phyloP scores from a whole-genome alignment of 2,888 invertebrate species.

The Agapetus fuscipes region DNA sequence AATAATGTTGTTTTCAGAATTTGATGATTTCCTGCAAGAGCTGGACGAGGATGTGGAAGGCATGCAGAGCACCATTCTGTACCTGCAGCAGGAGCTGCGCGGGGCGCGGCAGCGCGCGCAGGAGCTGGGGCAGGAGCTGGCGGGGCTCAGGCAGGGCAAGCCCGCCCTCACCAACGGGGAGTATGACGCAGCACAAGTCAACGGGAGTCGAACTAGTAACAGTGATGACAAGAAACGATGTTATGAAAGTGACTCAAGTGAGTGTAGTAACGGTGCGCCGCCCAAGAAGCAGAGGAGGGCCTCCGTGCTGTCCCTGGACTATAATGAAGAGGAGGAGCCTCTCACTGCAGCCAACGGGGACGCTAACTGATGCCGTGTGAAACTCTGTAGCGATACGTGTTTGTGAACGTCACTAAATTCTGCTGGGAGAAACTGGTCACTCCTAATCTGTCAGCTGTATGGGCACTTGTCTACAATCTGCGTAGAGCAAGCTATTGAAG shows the following conservation, averaged over 20 bases:
- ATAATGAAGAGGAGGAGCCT: slow-evolving; percentile 66
- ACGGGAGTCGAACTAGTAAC: slow-evolving; percentile 19
- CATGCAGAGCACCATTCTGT: slow-evolving; percentile 95
- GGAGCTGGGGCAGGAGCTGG: slow-evolving; percentile 51
- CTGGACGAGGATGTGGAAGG: slow-evolving; percentile 96
- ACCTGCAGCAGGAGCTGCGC: slow-evolving; percentile 86
- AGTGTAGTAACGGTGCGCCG: slow-evolving; percentile 27
- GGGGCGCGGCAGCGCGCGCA: slow-evolving; percentile 65
- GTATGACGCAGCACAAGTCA: slow-evolving; percentile 18
- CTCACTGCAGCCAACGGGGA: slow-evolving; percentile 61
- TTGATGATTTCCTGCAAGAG: slow-evolving; percentile 92
- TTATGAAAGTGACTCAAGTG: slow-evolving; percentile 28
- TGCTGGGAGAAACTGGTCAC: too few relatives aligned
- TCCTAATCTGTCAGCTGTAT: too few relatives aligned
- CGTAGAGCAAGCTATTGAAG: too few relatives aligned
- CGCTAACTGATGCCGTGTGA: slow-evolving; percentile 44
- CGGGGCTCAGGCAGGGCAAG: slow-evolving; percentile 21
- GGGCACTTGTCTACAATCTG: too few relatives aligned
- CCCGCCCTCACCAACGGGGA: slow-evolving; percentile 19
- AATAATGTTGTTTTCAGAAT: slow-evolving; percentile 69
- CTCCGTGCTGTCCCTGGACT: slow-evolving; percentile 62
- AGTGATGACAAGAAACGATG: slow-evolving; percentile 18
- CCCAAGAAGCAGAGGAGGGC: slow-evolving; percentile 59
- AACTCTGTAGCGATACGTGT: slow-evolving; percentile 1
- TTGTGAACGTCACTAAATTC: background rate